Conservation (phyloP, 64 coral and sea anemone species). For the Hydrozoanthus tunicans region DNA sequence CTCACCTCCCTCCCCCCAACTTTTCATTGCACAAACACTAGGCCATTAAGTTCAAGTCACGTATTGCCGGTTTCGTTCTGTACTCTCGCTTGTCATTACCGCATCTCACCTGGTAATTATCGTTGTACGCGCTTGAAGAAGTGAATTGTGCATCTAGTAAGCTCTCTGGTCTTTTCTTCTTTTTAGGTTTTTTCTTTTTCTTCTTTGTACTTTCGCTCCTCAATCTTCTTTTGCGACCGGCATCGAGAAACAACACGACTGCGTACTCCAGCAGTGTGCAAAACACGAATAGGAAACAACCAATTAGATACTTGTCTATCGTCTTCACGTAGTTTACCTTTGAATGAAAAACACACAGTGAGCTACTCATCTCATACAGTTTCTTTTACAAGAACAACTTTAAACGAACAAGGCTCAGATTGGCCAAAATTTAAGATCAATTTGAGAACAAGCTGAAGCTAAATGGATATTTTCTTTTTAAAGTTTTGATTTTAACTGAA, state of each 20-base stretch:
- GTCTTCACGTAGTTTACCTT: slow-evolving; percentile 98
- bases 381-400: too few species aligned
- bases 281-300: slow-evolving; percentile 97
- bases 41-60: too few species aligned
- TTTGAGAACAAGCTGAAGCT: too few species aligned
- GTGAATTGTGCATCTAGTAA: slow-evolving; percentile 2
- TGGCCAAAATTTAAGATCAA: too few species aligned
- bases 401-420: too few species aligned
- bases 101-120: slow-evolving; percentile 19
- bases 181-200: not conserved
- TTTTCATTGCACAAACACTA: too few species aligned
- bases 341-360: not conserved
- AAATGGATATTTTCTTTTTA: too few species aligned
- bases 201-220: slow-evolving; percentile 40
- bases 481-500: too few species aligned
- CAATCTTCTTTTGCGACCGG: slow-evolving; percentile 58
- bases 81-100: not conserved
- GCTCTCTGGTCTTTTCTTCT: not conserved
- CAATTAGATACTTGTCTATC: slow-evolving; percentile 95
- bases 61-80: too few species aligned
- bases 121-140: not conserved
- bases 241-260: slow-evolving; percentile 71
- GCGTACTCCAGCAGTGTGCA: slow-evolving; percentile 90
- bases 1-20: too few species aligned
- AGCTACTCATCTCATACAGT: not conserved